A percentile compares a stretch with the other conserved stretches of the same genome.
Conservation (phyloP, 2,113 vertebrate species). For the Myotis lucifugus region DNA sequence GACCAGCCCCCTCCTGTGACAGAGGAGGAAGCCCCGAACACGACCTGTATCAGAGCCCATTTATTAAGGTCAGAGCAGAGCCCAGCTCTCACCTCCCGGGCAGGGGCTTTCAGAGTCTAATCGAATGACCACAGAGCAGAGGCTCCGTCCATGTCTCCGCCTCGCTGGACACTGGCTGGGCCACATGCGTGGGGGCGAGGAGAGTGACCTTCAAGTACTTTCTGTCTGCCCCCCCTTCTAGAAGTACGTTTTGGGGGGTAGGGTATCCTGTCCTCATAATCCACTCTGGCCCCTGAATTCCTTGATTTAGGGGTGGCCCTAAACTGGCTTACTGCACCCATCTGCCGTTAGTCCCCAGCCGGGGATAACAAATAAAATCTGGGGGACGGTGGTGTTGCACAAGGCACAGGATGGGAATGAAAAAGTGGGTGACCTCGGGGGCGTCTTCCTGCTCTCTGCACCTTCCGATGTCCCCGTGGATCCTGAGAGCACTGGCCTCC, state of each 20-base stretch:
- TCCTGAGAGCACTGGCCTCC: neutral
- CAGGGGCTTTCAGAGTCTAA: neutral
- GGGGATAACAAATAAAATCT: neutral
- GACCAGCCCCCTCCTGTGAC: neutral
- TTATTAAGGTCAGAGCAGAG: neutral
- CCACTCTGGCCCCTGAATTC: neutral
- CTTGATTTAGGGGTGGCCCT: neutral
- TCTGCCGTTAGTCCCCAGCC: neutral
- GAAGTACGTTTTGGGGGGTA: neutral
- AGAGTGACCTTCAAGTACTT: neutral
- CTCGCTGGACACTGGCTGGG: neutral
- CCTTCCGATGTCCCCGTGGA: neutral
- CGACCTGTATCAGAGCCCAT: neutral
- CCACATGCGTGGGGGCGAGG: fast-evolving
- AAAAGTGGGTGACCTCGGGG: neutral
- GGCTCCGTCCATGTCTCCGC: neutral
- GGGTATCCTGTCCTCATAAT: neutral
- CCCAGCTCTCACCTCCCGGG: neutral
- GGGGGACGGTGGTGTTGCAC: neutral
- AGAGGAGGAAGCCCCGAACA: neutral
- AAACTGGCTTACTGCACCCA: neutral
- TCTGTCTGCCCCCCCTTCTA: neutral
- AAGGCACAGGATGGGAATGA: neutral
- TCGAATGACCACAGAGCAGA: neutral
- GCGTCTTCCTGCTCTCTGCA: neutral